Percentiles rank a stretch among this genome's conserved stretches.
These are phyloP conservation scores for Drosophila littoralis DNA, from an alignment of 1,140 invertebrate species.

Conservation along the genomic window DNA sequence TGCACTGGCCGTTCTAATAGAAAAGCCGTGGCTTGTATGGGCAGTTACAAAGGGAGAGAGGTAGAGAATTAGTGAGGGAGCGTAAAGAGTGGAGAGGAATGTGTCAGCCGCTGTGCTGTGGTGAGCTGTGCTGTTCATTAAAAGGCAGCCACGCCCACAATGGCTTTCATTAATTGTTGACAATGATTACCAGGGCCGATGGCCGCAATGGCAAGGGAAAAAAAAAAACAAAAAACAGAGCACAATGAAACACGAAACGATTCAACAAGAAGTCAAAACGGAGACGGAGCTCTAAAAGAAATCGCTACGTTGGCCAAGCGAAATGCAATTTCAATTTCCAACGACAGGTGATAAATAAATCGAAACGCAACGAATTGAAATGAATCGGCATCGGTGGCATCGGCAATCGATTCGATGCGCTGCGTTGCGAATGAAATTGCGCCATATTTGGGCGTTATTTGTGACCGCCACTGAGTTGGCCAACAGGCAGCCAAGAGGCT, in stretches of 20 bases:
- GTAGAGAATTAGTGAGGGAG: slow-evolving; percentile 2
- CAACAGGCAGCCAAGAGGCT: slow-evolving; percentile 8
- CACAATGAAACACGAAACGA: slow-evolving; percentile 24
- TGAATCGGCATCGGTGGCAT: slow-evolving; percentile 62
- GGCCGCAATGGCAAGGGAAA: slow-evolving; percentile 33
- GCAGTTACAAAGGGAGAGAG: not conserved
- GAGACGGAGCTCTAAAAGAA: slow-evolving; percentile 7
- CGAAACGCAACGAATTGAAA: slow-evolving; percentile 78
- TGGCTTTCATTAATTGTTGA: slow-evolving; percentile 80
- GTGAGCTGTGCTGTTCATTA: slow-evolving; percentile 68
- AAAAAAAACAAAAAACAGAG: slow-evolving; percentile 17
- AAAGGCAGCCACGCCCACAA: slow-evolving; percentile 69
- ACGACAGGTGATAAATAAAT: slow-evolving; percentile 84
- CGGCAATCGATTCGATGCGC: slow-evolving; percentile 73
- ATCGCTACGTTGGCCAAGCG: slow-evolving; percentile 32
- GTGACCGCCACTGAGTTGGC: slow-evolving; percentile 47
- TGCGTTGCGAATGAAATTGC: slow-evolving; percentile 78
- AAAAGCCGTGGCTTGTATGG: slow-evolving; percentile 62
- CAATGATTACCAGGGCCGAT: slow-evolving; percentile 75
- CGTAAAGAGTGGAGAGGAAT: slow-evolving; percentile 5
- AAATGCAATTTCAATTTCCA: slow-evolving; percentile 83
- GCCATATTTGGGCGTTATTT: slow-evolving; percentile 83
- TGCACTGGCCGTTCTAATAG: slow-evolving; percentile 66
- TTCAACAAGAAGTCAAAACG: slow-evolving; percentile 35
- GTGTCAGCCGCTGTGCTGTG: slow-evolving; percentile 29